Evolutionary conservation across 2,797 vertebrate genomes (phyloP).

Genomic region (Centropyge bicolor): DNA sequence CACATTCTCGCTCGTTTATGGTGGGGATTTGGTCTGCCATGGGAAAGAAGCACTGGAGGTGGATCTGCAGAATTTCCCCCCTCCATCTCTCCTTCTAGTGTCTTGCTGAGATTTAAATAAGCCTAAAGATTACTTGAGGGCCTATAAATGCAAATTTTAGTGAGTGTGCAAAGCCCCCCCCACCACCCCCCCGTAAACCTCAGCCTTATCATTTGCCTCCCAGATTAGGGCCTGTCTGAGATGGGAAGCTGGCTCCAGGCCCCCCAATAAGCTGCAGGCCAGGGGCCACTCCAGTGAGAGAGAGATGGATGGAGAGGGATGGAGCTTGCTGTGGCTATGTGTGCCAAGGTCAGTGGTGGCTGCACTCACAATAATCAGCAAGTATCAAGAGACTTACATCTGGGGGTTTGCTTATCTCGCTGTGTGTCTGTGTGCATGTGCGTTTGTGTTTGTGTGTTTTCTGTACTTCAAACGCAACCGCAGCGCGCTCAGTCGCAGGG

Average conservation of each 20-base stretch:
- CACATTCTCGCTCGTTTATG: conserved; percentile 74
- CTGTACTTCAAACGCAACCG: conserved; percentile 23
- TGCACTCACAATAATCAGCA: conserved; percentile 67
- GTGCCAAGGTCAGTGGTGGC: conserved; percentile 79
- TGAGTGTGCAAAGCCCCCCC: conserved; percentile 79
- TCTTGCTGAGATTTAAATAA: conserved; percentile 89
- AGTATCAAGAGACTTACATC: conserved; percentile 68
- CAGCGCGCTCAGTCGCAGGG: conserved; percentile 22
- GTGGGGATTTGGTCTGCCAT: conserved; percentile 79
- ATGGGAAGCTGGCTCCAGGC: conserved; percentile 79
- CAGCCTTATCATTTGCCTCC: conserved; percentile 84
- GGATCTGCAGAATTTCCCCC: conserved; percentile 70
- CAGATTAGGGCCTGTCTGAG: conserved; percentile 84
- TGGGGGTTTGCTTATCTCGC: conserved; percentile 57
- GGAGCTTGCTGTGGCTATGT: conserved; percentile 46
- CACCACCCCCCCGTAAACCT: conserved; percentile 82
- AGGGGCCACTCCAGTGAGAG: conserved; percentile 76
- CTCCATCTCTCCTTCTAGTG: conserved; percentile 69
- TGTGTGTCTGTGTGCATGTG: conserved; percentile 11
- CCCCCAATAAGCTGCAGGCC: conserved; percentile 78
- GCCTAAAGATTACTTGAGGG: conserved; percentile 86
- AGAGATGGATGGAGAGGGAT: conserved; percentile 45
- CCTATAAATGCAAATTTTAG: conserved; percentile 87
- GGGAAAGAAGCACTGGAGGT: conserved; percentile 79
- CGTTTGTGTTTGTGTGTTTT: conserved; percentile 32